Base-by-base conservation (phyloP, 1,140 invertebrate genomes). In the Drosophila setifemur region DNA sequence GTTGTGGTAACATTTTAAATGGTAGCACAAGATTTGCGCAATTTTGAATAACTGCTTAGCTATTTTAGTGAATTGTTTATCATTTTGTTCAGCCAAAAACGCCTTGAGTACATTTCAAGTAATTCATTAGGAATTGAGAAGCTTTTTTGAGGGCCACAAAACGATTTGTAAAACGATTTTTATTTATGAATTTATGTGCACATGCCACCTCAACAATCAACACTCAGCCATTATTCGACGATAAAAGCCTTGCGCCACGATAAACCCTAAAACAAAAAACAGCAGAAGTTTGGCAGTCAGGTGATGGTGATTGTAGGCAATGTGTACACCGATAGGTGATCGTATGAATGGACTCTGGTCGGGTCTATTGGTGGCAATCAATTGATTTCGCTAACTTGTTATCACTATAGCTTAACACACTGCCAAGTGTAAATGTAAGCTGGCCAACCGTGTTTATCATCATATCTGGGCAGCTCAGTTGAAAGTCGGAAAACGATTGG, bases 101-200 rank as follows among this genome's bases (percentile, higher is more conserved):
- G 12, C 60, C 55, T 63, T 63, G 40, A 63, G 60, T 48, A 39
- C 55, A 63, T 64, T 64, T 63, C 18, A 29, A 63, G 8, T 31
- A 48, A 23, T 61, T 19, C 25, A 49, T 47, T 50, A 44, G 29
- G 66, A 52, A 48, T 61, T 49, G 58, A 61, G n/a, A 26, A 14
- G 61, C 23, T 3, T 29, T 64, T 14, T 64, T 14, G 57, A 40
- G 48, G 45, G 55, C 37, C 64, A 64, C 67, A 60, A 60, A 47
- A 73, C 70, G 76, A 81, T 81, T 81, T 81, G 67, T 76, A 67
- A 82, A 81, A 71, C 74, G 76, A 81, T 81, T 81, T 82, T 66
- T 74, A 82, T 81, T 81, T 81, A 81, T 81, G 76, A 73, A 48
- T 81, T 81, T 82, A 81, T 81, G 58, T 43, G 50, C 72, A 75